phyloP scores from a whole-genome alignment of 2,888 invertebrate genomes.

The Scaptomyza caliginosa region DNA sequence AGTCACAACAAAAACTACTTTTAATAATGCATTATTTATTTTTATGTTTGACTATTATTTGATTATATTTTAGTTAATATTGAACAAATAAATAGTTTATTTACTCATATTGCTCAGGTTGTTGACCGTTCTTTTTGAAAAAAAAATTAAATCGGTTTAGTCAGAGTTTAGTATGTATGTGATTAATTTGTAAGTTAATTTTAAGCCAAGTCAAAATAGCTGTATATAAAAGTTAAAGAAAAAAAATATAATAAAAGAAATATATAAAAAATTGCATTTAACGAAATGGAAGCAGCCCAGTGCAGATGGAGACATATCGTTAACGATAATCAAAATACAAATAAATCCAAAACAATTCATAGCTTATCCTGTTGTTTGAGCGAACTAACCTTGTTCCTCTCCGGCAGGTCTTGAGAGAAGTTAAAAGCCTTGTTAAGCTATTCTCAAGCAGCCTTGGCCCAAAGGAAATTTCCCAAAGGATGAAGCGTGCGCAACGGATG shows the following conservation, averaged over 20 bases:
- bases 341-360: conserved; percentile 63
- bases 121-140: conserved; percentile 8
- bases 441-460: conserved; percentile 74
- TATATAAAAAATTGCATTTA: conserved; percentile 6
- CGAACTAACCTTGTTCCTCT: conserved; percentile 85
- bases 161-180: conserved; percentile 14
- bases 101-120: neutral
- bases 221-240: conserved; percentile 32
- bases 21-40: neutral
- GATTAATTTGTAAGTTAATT: conserved; percentile 46
- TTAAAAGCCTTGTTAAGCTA: conserved; percentile 73
- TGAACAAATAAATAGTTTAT: neutral
- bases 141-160: conserved; percentile 18
- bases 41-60: neutral
- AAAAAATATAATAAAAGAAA: conserved; percentile 7
- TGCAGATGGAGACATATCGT: conserved; percentile 34
- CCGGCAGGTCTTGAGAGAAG: conserved; percentile 84
- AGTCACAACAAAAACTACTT: conserved; percentile 23
- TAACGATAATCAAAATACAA: conserved; percentile 46
- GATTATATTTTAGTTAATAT: conserved; percentile 1
- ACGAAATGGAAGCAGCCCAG: conserved; percentile 31
- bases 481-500: conserved; percentile 61
- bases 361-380: conserved; percentile 85
- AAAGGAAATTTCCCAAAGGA: conserved; percentile 53
- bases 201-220: conserved; percentile 40